These are phyloP conservation scores for Melanophora roralis DNA, from an alignment of 2,888 invertebrate genomes.

Conservation along the genomic window DNA sequence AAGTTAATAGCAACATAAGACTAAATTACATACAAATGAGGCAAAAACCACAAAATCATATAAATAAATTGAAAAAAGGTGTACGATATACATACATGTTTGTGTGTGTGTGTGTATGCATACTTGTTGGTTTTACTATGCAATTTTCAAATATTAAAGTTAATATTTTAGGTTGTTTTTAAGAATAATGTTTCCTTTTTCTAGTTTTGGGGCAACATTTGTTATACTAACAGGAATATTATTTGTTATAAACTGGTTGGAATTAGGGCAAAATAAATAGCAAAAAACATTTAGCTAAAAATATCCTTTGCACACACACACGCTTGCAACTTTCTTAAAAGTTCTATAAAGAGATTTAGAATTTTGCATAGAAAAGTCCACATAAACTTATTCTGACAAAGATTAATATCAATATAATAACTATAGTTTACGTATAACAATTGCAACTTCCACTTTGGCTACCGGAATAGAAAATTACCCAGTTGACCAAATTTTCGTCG, in stretches of 20 bases:
- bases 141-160: conserved; percentile 24
- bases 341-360: not conserved
- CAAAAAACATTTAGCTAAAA: conserved; percentile 15
- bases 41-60: too few relatives aligned
- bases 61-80: conserved; percentile 17
- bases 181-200: not conserved
- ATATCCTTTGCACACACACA: not conserved
- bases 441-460: not conserved
- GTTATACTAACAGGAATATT: conserved; percentile 43
- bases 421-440: not conserved
- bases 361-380: not conserved
- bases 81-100: not conserved
- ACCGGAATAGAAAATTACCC: not conserved
- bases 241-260: conserved; percentile 48
- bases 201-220: conserved; percentile 28
- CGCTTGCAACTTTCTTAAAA: not conserved
- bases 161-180: conserved; percentile 32
- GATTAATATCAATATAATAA: conserved; percentile 24
- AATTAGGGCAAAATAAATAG: conserved; percentile 26
- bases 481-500: too few relatives aligned
- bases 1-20: not conserved
- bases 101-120: not conserved
- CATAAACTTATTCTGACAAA: conserved; percentile 34
- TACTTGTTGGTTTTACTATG: conserved; percentile 11
- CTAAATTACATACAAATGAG: not conserved